phyloP scores from a whole-genome alignment of 2,113 vertebrate species.

The Corythoichthys haematopterus region DNA sequence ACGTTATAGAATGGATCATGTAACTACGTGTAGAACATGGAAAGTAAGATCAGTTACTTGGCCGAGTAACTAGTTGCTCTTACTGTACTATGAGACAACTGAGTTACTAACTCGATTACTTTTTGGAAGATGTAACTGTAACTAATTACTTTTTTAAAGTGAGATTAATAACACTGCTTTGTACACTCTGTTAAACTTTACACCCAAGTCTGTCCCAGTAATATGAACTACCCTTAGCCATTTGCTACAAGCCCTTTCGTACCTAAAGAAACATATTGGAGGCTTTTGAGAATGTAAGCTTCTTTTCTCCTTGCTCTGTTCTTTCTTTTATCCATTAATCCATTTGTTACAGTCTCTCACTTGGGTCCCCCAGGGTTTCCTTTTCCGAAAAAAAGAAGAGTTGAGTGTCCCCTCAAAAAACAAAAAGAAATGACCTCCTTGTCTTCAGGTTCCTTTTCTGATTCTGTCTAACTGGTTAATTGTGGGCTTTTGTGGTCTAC shows the following conservation, averaged over 20 bases:
- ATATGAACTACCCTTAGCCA: slow-evolving; percentile 17
- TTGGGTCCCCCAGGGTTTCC: slow-evolving; percentile 23
- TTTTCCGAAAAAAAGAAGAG: slow-evolving; percentile 7
- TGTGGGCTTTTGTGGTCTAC: slow-evolving; percentile 22
- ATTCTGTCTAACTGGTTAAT: slow-evolving; percentile 33
- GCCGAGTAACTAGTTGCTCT: no score
- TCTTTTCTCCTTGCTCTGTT: slow-evolving; percentile 40
- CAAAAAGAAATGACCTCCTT: slow-evolving; percentile 20
- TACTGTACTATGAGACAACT: no score
- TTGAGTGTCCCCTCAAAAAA: not conserved
- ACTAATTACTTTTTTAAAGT: no score
- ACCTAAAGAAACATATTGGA: slow-evolving; percentile 37
- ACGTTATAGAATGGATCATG: no score
- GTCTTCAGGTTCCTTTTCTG: slow-evolving; percentile 21
- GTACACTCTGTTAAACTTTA: not conserved
- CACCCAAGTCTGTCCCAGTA: not conserved
- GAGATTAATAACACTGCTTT: no score
- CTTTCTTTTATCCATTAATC: slow-evolving; percentile 46
- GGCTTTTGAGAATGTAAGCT: slow-evolving; percentile 42
- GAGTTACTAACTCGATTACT: no score
- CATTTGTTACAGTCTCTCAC: slow-evolving; percentile 25
- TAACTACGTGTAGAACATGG: no score
- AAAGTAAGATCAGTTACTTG: no score
- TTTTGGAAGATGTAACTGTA: no score
- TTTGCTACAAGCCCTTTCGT: slow-evolving; percentile 12